Base-by-base conservation (phyloP, 30 jellyfish, hydroid and myxozoan species). In the Pseudorhiza aurosa region DNA sequence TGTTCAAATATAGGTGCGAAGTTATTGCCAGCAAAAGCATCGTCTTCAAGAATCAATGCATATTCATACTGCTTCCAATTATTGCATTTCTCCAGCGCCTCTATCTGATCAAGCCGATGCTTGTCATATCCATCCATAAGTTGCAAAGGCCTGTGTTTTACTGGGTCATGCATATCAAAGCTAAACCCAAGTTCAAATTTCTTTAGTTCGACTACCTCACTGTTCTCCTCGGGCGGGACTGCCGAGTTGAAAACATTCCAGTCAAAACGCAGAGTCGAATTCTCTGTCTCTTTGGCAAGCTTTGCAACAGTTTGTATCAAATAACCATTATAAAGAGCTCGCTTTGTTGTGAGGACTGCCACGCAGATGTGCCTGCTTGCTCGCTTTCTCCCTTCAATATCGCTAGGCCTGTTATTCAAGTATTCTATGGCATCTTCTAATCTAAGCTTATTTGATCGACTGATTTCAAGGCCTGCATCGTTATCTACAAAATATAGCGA, bases 41-140 rank as follows among this genome's bases (percentile, higher is more conserved):
- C 86, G 53, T 53, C 86, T 53, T 72, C 86, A 21, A 72, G 49
- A 17, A 72, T n/a, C 43, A 72, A 25, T 33, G 86, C 62, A 36
- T 24, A 72, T 1, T 72, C 44, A 51, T 72, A 72, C 26, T 45
- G 40, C 40, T 39, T 50, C 35, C 27, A 8, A 47, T 32, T 29
- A 35, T 72, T 56, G 32, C 86, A 72, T 9, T 50, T 25, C 12
- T 32, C 37, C 28, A 72, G 35, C 11, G 76, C 86, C 42, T 72
- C 64, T 17, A 72, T 51, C 31, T 50, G 28, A 33, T 72, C 86
- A 31, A 72, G 32, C 29, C 76, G 51, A 42, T 72, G 86, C 46
- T 72, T 72, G 2, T 72, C 86, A 72, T 49, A 72, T 3, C 25
- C 18, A 55, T 72, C 64, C 8, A 33, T 17, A 10, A 1, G 18